Evolutionary conservation across 2,113 vertebrate genomes (phyloP).

Genomic region (Uropsilus gracilis): DNA sequence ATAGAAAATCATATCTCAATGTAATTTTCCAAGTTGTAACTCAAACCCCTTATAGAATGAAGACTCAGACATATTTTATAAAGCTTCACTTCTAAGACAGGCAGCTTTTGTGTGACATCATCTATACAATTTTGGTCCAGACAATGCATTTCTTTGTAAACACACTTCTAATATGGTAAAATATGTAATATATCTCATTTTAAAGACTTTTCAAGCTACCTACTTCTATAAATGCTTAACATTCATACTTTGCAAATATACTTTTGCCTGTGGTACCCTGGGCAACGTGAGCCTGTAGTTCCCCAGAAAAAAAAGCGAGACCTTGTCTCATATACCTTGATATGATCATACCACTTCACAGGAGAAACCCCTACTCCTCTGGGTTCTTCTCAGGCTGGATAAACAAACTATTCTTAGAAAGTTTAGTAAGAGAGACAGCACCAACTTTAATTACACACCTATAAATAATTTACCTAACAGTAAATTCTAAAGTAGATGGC

Average conservation of each 20-base stretch:
- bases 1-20: constrained; percentile 21
- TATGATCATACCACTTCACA: neutral
- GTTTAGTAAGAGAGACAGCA: no score
- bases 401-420: no score
- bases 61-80: neutral
- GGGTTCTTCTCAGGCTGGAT: no score
- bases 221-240: neutral
- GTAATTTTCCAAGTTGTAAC: neutral
- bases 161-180: neutral
- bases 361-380: no score
- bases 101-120: neutral
- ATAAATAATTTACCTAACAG: no score
- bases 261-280: no score
- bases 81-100: neutral
- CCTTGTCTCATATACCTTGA: no score
- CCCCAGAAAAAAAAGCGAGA: no score
- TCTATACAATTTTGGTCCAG: neutral
- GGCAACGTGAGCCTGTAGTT: no score
- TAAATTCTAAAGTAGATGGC: no score
- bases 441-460: no score
- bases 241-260: neutral
- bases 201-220: neutral
- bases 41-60: neutral
- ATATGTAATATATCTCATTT: neutral
- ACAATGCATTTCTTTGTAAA: constrained; percentile 5